phyloP scores from a whole-genome alignment of 1,140 invertebrate species.

The Eriocheir sinensis region DNA sequence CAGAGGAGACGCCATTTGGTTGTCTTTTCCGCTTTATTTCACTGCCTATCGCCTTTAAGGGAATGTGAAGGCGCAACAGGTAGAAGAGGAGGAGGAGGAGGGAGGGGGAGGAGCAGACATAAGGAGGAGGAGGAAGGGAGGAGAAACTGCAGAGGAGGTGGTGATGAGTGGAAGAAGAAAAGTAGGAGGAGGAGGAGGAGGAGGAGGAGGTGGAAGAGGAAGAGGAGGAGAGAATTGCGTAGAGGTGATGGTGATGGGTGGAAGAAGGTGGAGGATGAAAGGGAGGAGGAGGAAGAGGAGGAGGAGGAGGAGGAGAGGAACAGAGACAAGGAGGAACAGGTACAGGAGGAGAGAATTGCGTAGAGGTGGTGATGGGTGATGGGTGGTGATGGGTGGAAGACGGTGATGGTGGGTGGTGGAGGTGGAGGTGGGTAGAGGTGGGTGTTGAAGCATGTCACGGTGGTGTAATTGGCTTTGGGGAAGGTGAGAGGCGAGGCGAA shows the following conservation, averaged over 20 bases:
- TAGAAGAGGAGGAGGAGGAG: neutral
- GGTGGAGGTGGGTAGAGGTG: neutral
- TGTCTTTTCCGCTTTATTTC: neutral
- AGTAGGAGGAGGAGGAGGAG: too few relatives aligned
- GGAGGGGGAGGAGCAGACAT: neutral
- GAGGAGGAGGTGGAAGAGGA: too few relatives aligned
- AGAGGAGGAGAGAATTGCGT: too few relatives aligned
- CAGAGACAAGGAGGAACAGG: too few relatives aligned
- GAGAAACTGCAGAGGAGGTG: neutral
- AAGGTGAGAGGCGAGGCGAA: too few relatives aligned
- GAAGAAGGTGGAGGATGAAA: too few relatives aligned
- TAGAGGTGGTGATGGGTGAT: too few relatives aligned
- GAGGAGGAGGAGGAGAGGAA: neutral
- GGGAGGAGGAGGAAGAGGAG: neutral
- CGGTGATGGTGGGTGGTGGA: neutral
- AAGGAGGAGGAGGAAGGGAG: neutral
- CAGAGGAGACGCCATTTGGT: neutral
- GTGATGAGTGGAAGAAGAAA: too few relatives aligned
- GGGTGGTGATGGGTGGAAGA: too few relatives aligned
- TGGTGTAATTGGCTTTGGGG: neutral
- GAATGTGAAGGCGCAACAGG: neutral
- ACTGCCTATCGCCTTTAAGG: neutral
- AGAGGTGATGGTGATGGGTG: too few relatives aligned
- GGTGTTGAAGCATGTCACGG: neutral
- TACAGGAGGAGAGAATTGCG: too few relatives aligned